A percentile compares a stretch with the other conserved stretches of the same genome.
phyloP scores from a whole-genome alignment of 2,888 invertebrate species.

The Agriotes lineatus region DNA sequence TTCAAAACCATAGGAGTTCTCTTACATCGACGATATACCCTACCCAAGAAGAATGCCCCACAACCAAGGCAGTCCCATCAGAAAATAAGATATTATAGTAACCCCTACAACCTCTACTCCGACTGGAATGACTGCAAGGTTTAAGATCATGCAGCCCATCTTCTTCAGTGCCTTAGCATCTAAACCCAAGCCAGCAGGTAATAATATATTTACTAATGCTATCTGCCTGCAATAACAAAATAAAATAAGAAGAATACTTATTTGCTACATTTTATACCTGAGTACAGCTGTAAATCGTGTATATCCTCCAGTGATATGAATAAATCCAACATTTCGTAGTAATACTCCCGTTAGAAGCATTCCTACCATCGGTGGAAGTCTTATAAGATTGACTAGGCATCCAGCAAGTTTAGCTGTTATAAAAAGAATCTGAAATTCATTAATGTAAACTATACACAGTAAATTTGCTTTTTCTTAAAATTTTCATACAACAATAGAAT shows the following conservation, averaged over 20 bases:
- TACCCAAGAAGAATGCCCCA: conserved; percentile 72
- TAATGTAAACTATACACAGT: no score
- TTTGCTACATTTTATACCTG: no score
- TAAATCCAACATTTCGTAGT: conserved; percentile 67
- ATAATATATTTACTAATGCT: conserved; percentile 75
- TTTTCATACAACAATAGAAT: no score
- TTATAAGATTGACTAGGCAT: conserved; percentile 46
- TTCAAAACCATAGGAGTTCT: conserved; percentile 52
- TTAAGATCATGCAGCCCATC: conserved; percentile 69
- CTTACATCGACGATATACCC: conserved; percentile 50
- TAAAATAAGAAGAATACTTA: no score
- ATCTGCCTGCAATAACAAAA: conserved; percentile 72
- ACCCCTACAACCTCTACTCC: conserved; percentile 70
- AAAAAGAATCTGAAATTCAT: conserved; percentile 53
- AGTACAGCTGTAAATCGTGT: conserved; percentile 66
- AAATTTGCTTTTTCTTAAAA: no score
- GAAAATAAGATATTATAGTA: conserved; percentile 68
- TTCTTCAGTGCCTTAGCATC: conserved; percentile 71
- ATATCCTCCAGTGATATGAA: conserved; percentile 66
- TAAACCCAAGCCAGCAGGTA: conserved; percentile 75
- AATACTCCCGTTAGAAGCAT: conserved; percentile 74
- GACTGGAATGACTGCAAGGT: conserved; percentile 73
- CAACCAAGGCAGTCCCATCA: conserved; percentile 72
- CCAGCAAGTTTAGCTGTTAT: conserved; percentile 54
- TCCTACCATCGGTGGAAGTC: conserved; percentile 72